Evolutionary conservation across 2,797 vertebrate genomes (phyloP).

Genomic region (Borostomias antarcticus): DNA sequence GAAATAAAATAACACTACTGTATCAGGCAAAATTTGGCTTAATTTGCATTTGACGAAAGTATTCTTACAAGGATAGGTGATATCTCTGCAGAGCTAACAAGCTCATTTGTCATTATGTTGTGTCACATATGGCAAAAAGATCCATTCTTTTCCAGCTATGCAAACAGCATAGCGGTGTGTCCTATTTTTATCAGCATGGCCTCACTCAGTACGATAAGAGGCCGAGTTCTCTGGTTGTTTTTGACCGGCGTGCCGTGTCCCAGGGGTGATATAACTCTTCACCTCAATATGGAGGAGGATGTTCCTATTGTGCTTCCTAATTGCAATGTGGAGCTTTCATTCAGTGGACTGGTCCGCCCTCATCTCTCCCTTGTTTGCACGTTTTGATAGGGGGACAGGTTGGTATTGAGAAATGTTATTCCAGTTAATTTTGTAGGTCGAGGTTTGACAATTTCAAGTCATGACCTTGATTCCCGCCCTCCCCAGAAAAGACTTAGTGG

Average conservation of each 20-base stretch:
- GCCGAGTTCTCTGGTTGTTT: conserved; percentile 70
- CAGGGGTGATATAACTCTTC: conserved; percentile 75
- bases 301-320: conserved; percentile 83
- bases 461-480: not conserved
- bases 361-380: conserved; percentile 50
- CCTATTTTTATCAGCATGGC: conserved; percentile 44
- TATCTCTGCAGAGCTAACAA: not conserved
- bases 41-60: not conserved
- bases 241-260: conserved; percentile 70
- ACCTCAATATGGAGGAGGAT: conserved; percentile 76
- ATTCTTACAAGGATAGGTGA: not conserved
- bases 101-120: not conserved
- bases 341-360: conserved; percentile 69
- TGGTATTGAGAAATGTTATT: too few relatives aligned
- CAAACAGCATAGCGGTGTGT: conserved; percentile 36
- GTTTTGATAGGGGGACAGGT: too few relatives aligned
- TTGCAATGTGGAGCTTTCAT: conserved; percentile 79
- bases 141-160: not conserved
- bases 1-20: too few relatives aligned
- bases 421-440: too few relatives aligned
- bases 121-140: not conserved
- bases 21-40: not conserved
- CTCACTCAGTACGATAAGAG: conserved; percentile 35
- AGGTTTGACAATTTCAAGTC: not conserved
- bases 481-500: too few relatives aligned